phyloP scores from a whole-genome alignment of 1,140 invertebrate species.

The Pseudomyrmex pallidus region DNA sequence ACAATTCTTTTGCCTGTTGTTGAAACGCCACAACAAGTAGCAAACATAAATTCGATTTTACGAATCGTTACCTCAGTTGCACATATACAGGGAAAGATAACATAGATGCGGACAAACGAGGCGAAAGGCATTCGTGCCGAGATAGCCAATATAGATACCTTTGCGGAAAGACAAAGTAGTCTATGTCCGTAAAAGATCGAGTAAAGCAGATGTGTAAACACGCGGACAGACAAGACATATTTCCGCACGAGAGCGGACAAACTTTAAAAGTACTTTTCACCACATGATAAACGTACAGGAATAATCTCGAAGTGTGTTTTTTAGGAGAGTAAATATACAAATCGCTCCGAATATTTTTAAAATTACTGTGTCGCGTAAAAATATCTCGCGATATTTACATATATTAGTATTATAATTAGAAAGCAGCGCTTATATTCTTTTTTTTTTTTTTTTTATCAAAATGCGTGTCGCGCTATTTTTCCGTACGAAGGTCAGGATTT shows the following conservation, averaged over 20 bases:
- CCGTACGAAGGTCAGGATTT: conserved; percentile 48
- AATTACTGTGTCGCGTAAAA: not conserved
- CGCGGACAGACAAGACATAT: conserved; percentile 4
- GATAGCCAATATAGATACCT: conserved; percentile 44
- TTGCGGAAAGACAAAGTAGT: conserved; percentile 23
- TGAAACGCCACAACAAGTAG: conserved; percentile 27
- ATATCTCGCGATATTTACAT: not conserved
- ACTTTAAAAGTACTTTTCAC: conserved; percentile 11
- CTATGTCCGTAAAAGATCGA: not conserved
- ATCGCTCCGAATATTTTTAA: no score
- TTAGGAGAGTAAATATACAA: no score
- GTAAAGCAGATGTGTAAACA: conserved; percentile 30
- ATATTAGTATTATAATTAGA: not conserved
- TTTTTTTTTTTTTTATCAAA: not conserved
- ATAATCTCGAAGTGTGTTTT: not conserved
- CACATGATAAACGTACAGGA: not conserved
- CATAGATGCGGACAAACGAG: conserved; percentile 13
- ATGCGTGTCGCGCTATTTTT: conserved; percentile 27
- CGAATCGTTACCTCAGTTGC: conserved; percentile 22
- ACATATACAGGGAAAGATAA: not conserved
- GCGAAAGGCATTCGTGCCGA: not conserved
- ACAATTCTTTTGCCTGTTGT: not conserved
- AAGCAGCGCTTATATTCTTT: no score
- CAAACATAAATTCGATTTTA: conserved; percentile 49
- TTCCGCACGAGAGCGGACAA: conserved; percentile 15